These are phyloP conservation scores for Hepsetus odoe DNA, from an alignment of 2,113 vertebrate genomes.

Conservation along the genomic window DNA sequence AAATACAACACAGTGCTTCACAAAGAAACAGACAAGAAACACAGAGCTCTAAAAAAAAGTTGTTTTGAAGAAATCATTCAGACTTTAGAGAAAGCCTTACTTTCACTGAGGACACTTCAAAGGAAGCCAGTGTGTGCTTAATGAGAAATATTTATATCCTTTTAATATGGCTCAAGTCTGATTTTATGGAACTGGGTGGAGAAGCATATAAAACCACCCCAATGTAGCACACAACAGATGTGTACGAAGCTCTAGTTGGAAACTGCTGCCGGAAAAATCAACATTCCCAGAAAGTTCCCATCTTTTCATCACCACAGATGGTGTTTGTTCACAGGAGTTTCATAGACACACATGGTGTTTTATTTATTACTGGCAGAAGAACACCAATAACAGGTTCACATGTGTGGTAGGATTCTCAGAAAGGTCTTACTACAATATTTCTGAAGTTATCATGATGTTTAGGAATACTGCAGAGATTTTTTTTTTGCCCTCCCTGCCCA, in stretches of 20 bases:
- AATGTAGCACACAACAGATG: constrained; percentile 55
- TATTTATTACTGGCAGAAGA: constrained; percentile 1
- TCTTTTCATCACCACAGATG: constrained; percentile 57
- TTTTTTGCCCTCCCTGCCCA: no score
- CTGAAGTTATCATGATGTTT: neutral
- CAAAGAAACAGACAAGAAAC: neutral
- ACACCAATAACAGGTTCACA: constrained; percentile 5
- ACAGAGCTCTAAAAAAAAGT: neutral
- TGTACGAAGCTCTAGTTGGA: constrained; percentile 53
- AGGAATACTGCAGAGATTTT: neutral
- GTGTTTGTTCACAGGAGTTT: constrained; percentile 30
- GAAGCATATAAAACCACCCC: constrained; percentile 66
- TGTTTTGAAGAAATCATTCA: constrained; percentile 16
- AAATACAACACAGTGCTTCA: neutral
- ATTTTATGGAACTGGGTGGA: constrained; percentile 76
- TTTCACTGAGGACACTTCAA: constrained; percentile 47
- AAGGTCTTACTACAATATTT: neutral
- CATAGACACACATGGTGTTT: neutral
- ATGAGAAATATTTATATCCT: constrained; percentile 56
- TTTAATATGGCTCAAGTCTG: constrained; percentile 60
- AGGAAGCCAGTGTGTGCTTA: constrained; percentile 57
- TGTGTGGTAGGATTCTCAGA: neutral
- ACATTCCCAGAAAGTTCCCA: constrained; percentile 58
- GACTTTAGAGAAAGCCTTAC: constrained; percentile 13
- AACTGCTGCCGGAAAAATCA: constrained; percentile 54